phyloP scores from a whole-genome alignment of 2,113 vertebrate species.

The Halichoerus grypus region DNA sequence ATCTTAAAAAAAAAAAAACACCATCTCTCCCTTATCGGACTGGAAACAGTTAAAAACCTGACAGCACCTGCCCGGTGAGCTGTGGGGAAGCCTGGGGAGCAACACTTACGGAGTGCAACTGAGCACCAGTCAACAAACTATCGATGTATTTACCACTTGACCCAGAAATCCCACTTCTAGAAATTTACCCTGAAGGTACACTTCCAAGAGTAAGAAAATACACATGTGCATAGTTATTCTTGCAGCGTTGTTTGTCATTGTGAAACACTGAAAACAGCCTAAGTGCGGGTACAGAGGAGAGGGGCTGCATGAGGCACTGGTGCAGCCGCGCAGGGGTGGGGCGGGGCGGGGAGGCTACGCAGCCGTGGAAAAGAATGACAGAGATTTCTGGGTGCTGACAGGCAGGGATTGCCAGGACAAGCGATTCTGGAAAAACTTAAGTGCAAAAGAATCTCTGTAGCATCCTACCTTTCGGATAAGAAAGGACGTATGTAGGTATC shows the following conservation, averaged over 20 bases:
- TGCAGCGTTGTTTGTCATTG: not conserved
- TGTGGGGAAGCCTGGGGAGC: not conserved
- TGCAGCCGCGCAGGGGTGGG: fast-evolving
- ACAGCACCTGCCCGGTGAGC: not conserved
- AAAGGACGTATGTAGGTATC: not conserved
- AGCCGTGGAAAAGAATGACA: not conserved
- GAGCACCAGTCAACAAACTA: not conserved
- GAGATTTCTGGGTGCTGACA: not conserved
- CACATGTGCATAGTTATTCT: fast-evolving
- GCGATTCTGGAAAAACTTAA: not conserved
- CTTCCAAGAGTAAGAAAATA: not conserved
- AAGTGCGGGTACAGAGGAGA: not conserved
- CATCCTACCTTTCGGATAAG: not conserved
- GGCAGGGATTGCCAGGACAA: not conserved
- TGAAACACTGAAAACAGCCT: not conserved
- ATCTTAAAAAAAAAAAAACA: too few species aligned
- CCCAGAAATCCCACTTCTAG: not conserved
- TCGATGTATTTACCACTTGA: not conserved
- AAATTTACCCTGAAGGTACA: not conserved
- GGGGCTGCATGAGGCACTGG: not conserved
- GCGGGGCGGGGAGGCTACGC: fast-evolving
- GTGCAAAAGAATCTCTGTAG: not conserved
- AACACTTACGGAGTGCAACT: fast-evolving
- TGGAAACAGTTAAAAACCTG: not conserved
- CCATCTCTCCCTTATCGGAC: not conserved